Percentiles rank a stretch among this genome's conserved stretches.
Evolutionary conservation across 2,113 vertebrate genomes (phyloP).

Genomic region (Diphyllodes magnificus): DNA sequence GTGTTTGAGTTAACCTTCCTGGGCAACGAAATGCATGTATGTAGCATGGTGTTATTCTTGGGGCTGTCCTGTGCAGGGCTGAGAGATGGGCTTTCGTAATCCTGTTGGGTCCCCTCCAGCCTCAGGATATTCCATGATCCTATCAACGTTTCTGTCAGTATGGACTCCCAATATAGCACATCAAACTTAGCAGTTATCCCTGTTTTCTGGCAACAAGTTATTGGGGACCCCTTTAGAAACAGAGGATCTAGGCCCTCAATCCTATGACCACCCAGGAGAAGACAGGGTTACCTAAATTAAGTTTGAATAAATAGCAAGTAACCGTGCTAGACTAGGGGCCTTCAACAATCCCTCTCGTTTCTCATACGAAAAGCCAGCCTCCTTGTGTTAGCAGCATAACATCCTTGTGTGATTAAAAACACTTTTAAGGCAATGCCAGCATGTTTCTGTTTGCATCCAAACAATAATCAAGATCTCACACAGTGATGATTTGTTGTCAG

Average conservation of each 20-base stretch:
- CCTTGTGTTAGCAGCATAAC: background rate
- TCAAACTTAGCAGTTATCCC: background rate
- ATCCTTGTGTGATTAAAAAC: constrained; percentile 31
- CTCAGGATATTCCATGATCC: background rate
- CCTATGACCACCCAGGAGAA: background rate
- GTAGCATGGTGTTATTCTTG: background rate
- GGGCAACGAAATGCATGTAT: background rate
- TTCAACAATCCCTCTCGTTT: background rate
- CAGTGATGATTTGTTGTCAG: constrained; percentile 57
- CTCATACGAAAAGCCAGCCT: background rate
- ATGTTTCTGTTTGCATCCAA: constrained; percentile 50
- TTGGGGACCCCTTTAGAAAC: background rate
- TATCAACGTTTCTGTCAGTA: background rate
- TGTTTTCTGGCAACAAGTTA: background rate
- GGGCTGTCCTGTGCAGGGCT: background rate
- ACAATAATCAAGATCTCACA: constrained; percentile 59
- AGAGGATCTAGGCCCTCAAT: background rate
- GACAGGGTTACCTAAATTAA: background rate
- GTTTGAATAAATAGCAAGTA: background rate
- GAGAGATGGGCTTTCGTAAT: rapidly evolving
- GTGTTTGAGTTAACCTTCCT: background rate
- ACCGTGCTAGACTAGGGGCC: background rate
- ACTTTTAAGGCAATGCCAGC: background rate
- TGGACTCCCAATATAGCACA: rapidly evolving
- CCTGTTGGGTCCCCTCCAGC: background rate